These are phyloP conservation scores for Dicrurus megarhynchus DNA, from an alignment of 2,113 vertebrate genomes.

Conservation along the genomic window DNA sequence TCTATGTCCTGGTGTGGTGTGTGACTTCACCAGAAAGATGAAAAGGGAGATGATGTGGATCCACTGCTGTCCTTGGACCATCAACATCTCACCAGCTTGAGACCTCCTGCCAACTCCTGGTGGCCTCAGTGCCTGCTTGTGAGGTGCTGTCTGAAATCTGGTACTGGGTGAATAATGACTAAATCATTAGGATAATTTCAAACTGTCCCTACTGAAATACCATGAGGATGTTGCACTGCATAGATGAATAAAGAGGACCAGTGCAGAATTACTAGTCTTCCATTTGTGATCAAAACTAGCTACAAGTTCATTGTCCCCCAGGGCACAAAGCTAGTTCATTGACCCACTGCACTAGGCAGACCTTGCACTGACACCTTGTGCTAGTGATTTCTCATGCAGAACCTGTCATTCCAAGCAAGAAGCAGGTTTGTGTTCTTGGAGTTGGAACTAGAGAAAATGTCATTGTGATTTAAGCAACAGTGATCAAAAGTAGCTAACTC, in stretches of 20 bases:
- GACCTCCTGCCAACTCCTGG: background rate
- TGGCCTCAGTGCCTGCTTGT: background rate
- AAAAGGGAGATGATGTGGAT: background rate
- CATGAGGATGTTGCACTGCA: background rate
- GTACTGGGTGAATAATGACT: background rate
- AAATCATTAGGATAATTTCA: background rate
- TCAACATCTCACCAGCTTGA: background rate
- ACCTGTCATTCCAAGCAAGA: background rate
- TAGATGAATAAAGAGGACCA: background rate
- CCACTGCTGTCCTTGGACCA: background rate
- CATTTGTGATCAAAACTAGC: conserved; percentile 5
- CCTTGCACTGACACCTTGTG: background rate
- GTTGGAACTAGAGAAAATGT: conserved; percentile 42
- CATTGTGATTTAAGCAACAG: conserved; percentile 48
- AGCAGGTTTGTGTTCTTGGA: conserved; percentile 16
- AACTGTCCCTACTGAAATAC: background rate
- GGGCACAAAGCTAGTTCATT: background rate
- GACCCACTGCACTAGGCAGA: background rate
- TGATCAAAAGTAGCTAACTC: conserved; percentile 48
- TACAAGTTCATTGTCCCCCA: background rate
- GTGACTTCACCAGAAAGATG: background rate
- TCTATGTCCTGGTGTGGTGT: background rate
- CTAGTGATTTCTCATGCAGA: conserved; percentile 1
- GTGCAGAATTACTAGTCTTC: background rate
- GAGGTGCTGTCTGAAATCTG: background rate